These are phyloP conservation scores for Steatornis caripensis DNA, from an alignment of 2,113 vertebrate genomes.

Conservation along the genomic window DNA sequence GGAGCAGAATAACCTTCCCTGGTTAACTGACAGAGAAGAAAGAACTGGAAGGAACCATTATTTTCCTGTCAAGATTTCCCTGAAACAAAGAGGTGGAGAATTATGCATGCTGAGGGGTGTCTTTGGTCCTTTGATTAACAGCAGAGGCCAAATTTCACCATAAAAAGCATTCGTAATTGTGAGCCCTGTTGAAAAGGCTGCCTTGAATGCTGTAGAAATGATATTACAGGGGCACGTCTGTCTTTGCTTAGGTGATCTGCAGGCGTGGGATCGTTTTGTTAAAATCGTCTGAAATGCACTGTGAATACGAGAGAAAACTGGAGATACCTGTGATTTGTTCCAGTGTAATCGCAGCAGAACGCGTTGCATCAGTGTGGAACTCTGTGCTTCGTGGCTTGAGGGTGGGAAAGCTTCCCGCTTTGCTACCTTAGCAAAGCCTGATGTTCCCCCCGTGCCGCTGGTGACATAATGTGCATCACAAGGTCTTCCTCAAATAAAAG, in stretches of 20 bases:
- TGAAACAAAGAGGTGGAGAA: conserved; percentile 65
- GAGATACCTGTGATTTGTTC: not conserved
- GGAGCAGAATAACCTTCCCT: conserved; percentile 39
- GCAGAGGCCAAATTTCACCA: conserved; percentile 41
- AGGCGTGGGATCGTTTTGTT: not conserved
- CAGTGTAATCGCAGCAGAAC: not conserved
- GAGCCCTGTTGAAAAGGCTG: conserved; percentile 50
- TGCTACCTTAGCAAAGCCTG: not conserved
- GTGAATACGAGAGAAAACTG: not conserved
- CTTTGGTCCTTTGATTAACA: conserved; percentile 64
- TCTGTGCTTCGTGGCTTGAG: not conserved
- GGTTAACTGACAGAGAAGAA: conserved; percentile 53
- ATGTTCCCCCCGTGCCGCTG: conserved; percentile 5
- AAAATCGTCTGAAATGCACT: not conserved
- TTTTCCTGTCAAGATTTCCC: conserved; percentile 57
- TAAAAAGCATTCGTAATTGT: conserved; percentile 64
- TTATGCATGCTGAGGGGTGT: conserved; percentile 58
- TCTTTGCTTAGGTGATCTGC: conserved; percentile 49
- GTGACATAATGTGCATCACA: conserved; percentile 20
- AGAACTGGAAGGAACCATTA: conserved; percentile 58
- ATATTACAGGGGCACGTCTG: conserved; percentile 12
- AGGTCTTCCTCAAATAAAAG: conserved; percentile 60
- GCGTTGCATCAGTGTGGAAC: not conserved
- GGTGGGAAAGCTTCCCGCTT: not conserved
- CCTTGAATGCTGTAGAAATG: conserved; percentile 17